phyloP scores from a whole-genome alignment of 2,113 vertebrate genomes.

The Pontoporia blainvillei region DNA sequence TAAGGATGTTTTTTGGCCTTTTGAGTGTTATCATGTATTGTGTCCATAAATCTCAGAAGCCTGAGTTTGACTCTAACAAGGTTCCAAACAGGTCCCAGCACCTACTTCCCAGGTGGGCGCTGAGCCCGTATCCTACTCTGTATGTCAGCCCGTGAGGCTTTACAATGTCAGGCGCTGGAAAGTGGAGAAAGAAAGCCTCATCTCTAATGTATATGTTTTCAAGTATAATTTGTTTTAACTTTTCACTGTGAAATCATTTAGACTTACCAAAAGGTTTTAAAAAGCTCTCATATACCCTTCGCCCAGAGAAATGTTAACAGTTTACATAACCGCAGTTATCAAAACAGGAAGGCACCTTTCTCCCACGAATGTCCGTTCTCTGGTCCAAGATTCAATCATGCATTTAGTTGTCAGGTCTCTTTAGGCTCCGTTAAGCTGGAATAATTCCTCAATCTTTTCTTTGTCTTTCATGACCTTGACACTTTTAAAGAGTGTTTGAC shows the following conservation, averaged over 20 bases:
- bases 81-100: not conserved
- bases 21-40: constrained; percentile 13
- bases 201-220: not conserved
- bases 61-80: not conserved
- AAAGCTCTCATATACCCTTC: not conserved
- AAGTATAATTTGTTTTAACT: constrained; percentile 27
- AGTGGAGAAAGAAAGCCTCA: not conserved
- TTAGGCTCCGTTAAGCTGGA: not conserved
- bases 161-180: not conserved
- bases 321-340: not conserved
- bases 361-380: not conserved
- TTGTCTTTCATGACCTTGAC: not conserved
- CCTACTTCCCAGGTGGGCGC: not conserved
- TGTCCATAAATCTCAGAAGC: not conserved
- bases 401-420: not conserved
- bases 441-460: not conserved
- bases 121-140: not conserved
- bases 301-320: not conserved
- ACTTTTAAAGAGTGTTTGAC: not conserved
- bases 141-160: not conserved
- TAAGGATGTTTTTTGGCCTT: constrained; percentile 7
- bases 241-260: constrained; percentile 40
- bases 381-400: not conserved
- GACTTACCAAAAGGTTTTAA: not conserved
- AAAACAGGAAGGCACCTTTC: not conserved